These are phyloP conservation scores for Aelia acuminata DNA, from an alignment of 2,888 invertebrate species.

Conservation along the genomic window DNA sequence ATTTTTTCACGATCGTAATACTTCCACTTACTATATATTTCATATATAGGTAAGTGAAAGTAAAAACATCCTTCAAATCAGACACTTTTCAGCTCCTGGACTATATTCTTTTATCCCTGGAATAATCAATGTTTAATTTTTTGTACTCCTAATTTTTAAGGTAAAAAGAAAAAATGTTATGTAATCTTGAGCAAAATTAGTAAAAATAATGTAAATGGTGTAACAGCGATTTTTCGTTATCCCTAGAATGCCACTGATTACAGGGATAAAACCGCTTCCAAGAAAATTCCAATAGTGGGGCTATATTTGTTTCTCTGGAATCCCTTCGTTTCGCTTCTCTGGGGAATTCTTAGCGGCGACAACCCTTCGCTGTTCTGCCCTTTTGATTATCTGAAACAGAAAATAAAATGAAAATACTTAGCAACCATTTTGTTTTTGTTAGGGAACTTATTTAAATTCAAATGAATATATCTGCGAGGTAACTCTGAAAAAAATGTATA, in stretches of 20 bases:
- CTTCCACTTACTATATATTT: too few species aligned
- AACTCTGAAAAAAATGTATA: too few species aligned
- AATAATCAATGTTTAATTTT: too few species aligned
- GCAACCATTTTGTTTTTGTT: not conserved
- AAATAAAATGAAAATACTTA: not conserved
- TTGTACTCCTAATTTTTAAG: too few species aligned
- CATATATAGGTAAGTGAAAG: too few species aligned
- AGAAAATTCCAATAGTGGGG: slow-evolving; percentile 15
- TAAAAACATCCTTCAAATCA: too few species aligned
- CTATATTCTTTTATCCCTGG: too few species aligned
- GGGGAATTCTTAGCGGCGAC: not conserved
- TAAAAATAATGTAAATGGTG: not conserved
- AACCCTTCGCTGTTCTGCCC: not conserved
- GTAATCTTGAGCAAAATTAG: too few species aligned
- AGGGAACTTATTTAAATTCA: not conserved
- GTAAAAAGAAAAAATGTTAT: too few species aligned
- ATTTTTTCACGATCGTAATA: too few species aligned
- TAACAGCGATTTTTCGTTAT: not conserved
- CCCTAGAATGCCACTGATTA: not conserved
- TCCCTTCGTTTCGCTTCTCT: not conserved
- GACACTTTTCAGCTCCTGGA: too few species aligned
- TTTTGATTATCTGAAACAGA: not conserved
- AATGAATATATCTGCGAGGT: not conserved
- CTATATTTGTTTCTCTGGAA: slow-evolving; percentile 13
- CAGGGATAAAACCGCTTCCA: not conserved